Evolutionary conservation across 2,888 invertebrate species (phyloP).

Genomic region (Frankliniella intonsa): DNA sequence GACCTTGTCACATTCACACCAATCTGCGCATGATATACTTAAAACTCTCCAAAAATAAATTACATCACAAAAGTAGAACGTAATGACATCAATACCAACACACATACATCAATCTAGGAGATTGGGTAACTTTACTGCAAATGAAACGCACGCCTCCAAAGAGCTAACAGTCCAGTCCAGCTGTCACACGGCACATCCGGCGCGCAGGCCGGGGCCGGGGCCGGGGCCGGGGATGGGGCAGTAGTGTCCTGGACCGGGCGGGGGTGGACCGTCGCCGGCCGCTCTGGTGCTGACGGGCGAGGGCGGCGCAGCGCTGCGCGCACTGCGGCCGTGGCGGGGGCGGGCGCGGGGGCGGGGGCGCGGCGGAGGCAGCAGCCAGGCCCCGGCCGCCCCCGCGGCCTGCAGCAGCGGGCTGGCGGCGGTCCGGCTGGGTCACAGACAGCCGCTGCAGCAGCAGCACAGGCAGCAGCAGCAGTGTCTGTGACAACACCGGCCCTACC

Average conservation of each 20-base stretch:
- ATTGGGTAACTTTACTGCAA: too few species aligned
- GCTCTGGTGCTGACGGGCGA: neutral
- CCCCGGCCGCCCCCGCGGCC: neutral
- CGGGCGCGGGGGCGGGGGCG: neutral
- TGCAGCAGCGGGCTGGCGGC: neutral
- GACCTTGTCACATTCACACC: neutral
- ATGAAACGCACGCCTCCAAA: too few species aligned
- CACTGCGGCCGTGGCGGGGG: neutral
- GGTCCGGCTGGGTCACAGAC: conserved; percentile 14
- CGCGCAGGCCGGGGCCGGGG: neutral
- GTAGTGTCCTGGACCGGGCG: neutral
- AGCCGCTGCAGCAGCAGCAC: neutral
- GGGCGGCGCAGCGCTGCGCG: neutral
- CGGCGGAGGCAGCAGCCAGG: neutral
- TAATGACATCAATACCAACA: neutral
- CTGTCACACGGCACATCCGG: neutral
- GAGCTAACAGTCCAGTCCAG: neutral
- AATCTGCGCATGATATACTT: neutral
- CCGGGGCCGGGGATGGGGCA: neutral
- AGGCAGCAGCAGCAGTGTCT: neutral
- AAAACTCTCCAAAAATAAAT: neutral
- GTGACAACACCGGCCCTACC: conserved; percentile 12
- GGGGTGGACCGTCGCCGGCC: neutral
- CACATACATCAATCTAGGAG: too few species aligned
- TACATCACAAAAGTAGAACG: neutral